These are phyloP conservation scores for Icerya purchasi DNA, from an alignment of 2,888 invertebrate genomes.

Conservation along the genomic window DNA sequence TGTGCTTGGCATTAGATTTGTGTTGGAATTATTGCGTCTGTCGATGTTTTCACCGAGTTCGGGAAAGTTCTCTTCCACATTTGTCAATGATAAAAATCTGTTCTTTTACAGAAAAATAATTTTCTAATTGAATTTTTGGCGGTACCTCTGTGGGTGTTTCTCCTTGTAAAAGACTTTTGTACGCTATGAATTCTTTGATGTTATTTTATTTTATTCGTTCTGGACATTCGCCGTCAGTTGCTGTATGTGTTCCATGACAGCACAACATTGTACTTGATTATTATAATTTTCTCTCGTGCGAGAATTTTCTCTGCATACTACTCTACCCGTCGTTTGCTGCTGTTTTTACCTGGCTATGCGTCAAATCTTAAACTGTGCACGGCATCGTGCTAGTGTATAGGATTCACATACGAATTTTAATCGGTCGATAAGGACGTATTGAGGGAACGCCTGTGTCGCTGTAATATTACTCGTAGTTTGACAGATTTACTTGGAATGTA, in stretches of 20 bases:
- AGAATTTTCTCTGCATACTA: background rate
- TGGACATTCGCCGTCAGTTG: background rate
- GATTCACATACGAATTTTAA: background rate
- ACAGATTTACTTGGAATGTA: background rate
- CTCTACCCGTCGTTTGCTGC: background rate
- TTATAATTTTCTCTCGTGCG: background rate
- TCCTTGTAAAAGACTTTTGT: background rate
- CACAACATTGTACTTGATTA: background rate
- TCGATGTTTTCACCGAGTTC: background rate
- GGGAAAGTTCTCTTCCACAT: background rate
- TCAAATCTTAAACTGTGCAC: background rate
- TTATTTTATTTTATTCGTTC: background rate
- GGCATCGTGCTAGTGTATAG: background rate
- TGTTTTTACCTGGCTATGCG: background rate
- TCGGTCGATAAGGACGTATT: background rate
- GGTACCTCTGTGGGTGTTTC: background rate
- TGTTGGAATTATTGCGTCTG: background rate
- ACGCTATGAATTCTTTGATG: background rate
- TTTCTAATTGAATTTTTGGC: background rate
- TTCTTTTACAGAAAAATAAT: background rate
- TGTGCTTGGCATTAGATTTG: background rate
- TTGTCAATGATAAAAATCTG: background rate
- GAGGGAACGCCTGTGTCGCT: background rate
- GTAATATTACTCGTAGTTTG: background rate
- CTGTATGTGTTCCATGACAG: background rate